Evolutionary conservation across 2,888 invertebrate genomes (phyloP).

Genomic region (Noctua pronuba): DNA sequence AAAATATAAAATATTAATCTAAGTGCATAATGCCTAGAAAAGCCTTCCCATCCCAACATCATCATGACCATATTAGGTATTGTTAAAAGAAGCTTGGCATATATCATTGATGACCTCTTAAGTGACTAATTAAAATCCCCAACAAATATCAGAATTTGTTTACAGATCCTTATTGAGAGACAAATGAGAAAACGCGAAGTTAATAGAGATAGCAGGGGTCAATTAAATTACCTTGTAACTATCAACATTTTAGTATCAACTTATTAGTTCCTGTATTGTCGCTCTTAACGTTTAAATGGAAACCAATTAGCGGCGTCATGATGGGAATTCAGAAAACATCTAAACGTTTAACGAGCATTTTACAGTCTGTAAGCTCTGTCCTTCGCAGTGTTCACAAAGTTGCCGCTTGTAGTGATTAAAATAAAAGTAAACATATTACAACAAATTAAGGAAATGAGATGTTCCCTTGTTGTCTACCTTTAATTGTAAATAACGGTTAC

Average conservation of each 20-base stretch:
- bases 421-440: constrained; percentile 57
- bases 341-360: constrained; percentile 58
- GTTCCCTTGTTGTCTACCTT: constrained; percentile 12
- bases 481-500: constrained; percentile 50
- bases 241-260: constrained; percentile 22
- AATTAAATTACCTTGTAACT: constrained; percentile 40
- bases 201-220: constrained; percentile 1
- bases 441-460: constrained; percentile 60
- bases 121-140: background rate
- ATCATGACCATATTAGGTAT: background rate
- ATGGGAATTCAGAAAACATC: constrained; percentile 55
- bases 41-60: background rate
- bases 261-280: constrained; percentile 43
- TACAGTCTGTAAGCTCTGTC: constrained; percentile 57
- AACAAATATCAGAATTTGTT: background rate
- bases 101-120: no score
- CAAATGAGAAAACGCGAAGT: background rate
- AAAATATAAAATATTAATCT: background rate
- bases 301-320: constrained; percentile 58
- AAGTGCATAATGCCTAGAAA: background rate
- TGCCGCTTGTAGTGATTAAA: constrained; percentile 57
- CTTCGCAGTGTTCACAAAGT: constrained; percentile 51
- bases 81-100: background rate
- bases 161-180: background rate
- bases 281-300: constrained; percentile 46